Evolutionary conservation across 2,797 vertebrate genomes (phyloP).

Genomic region (Propithecus deckenii): DNA sequence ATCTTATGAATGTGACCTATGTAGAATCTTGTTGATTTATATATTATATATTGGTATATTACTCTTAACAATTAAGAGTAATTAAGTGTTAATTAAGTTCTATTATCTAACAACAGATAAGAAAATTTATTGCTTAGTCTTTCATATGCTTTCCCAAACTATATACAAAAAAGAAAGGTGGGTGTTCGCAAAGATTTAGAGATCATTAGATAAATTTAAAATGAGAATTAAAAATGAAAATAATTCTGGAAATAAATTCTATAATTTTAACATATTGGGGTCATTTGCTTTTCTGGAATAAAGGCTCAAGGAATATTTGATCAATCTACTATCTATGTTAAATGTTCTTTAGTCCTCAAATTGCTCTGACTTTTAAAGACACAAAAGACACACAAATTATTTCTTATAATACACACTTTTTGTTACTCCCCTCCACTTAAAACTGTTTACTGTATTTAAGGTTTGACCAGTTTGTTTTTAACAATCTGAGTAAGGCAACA

Average conservation of each 20-base stretch:
- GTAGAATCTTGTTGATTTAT: not conserved
- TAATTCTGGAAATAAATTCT: not conserved
- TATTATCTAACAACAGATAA: not conserved
- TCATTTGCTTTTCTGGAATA: not conserved
- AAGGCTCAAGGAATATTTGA: not conserved
- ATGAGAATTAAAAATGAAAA: not conserved
- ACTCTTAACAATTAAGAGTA: not conserved
- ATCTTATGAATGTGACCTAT: not conserved
- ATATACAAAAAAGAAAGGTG: not conserved
- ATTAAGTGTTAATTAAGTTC: too few species aligned
- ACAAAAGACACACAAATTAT: not conserved
- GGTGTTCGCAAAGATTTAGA: not conserved
- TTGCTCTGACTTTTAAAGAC: not conserved
- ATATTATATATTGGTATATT: not conserved
- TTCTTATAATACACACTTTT: not conserved
- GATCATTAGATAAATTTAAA: conserved; percentile 28
- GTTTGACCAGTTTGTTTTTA: not conserved
- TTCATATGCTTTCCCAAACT: not conserved
- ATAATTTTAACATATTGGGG: not conserved
- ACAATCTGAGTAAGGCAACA: not conserved
- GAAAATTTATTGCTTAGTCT: not conserved
- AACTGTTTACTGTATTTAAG: not conserved
- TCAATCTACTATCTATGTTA: not conserved
- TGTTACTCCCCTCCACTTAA: not conserved
- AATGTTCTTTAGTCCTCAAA: not conserved